Conservation (phyloP, 1,140 invertebrate genomes). For the Bombus cullumanus region DNA sequence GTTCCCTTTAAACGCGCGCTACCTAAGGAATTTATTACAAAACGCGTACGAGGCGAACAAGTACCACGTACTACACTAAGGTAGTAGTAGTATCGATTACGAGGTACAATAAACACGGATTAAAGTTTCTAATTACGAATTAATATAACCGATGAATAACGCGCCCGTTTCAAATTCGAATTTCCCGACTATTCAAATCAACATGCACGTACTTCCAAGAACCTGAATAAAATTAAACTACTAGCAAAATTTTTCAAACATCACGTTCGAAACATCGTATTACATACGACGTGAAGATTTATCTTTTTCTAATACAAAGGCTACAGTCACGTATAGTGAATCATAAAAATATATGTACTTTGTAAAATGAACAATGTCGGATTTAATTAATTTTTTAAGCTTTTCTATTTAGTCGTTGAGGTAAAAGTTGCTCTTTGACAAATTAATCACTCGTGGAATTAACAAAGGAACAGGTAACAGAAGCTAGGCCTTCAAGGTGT, state of each 20-base stretch:
- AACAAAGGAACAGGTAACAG: background rate
- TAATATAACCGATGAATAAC: no score
- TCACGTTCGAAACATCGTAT: background rate
- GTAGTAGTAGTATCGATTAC: no score
- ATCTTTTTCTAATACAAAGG: background rate
- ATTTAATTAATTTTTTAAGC: background rate
- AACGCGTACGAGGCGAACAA: background rate
- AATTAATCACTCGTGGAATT: background rate
- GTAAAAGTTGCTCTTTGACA: no score
- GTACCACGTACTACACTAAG: no score
- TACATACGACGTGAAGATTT: background rate
- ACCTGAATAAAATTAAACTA: background rate
- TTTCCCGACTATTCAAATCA: background rate
- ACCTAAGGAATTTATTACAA: background rate
- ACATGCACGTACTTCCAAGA: background rate
- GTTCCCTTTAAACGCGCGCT: background rate
- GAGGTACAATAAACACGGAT: no score
- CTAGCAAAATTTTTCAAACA: background rate
- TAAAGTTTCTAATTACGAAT: no score
- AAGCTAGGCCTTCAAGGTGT: no score
- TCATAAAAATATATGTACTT: background rate
- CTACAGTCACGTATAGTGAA: background rate
- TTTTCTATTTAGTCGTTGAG: background rate
- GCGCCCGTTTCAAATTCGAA: background rate
- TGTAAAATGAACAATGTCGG: background rate